Base-by-base conservation (phyloP, 1,140 invertebrate genomes). In the Venturia canescens region DNA sequence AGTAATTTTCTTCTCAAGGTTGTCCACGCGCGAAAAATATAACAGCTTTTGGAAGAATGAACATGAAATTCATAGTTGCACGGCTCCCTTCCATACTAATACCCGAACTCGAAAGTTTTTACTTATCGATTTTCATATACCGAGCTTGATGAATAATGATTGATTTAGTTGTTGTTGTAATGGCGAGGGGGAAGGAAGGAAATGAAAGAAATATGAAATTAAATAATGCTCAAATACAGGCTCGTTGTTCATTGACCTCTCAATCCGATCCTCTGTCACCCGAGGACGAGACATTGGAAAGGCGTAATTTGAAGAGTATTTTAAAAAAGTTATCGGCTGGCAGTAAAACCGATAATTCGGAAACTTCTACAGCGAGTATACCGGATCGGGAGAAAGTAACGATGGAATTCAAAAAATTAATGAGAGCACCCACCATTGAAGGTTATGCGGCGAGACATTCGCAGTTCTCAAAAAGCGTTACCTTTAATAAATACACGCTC, bases 381-480 rank as follows among this genome's bases (percentile, higher is more conserved):
- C 88, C 90, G 18, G 89, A 93, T 66, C 89, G 89, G 34, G 84
- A 87, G 60, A 87, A 90, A 21, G 90, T 89, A 79, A 93, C 92
- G 18, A 92, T 92, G 72, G 94, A 95, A 87, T 91, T 95, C 53
- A 93, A 90, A 81, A 94, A 92, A 84, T 89, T 96, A 48, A 95
- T 97, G 92, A 91, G 94, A 85, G 96, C 96, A 48, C 96, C 95
- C 70, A 97, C 96, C 63, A 93, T 97, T 80, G 95, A 96, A 92
- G 97, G 96, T 66, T 97, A 97, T 90, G 96, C 96, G 27, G 96
- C 96, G 44, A 93, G 97, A 87, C 96, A 97, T 90, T 96, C 96
- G 79, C 97, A 97, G 89, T 94, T 97, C 87, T 94, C 96, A 50
- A 97, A 97, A 93, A 97, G 96, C 91, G 96, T 97, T 72, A 97